Conservation (phyloP, 2,113 vertebrate genomes). For the Pao palembangensis region DNA sequence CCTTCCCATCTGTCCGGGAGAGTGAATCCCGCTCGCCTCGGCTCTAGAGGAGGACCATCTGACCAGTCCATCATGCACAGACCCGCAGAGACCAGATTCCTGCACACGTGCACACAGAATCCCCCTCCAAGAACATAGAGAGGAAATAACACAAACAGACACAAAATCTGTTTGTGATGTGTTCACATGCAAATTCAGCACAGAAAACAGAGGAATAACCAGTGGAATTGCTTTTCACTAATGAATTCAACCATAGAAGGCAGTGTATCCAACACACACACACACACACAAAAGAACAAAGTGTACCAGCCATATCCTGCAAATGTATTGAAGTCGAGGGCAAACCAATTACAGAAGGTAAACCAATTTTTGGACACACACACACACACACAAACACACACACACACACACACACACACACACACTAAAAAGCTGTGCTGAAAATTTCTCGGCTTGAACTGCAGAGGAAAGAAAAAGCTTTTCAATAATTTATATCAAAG, state of each 20-base stretch:
- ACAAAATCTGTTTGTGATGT: constrained; percentile 1
- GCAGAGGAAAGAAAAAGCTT: constrained; percentile 18
- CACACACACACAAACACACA: constrained; percentile 7
- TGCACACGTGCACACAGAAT: constrained; percentile 1
- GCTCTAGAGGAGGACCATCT: constrained; percentile 53
- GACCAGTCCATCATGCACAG: constrained; percentile 36
- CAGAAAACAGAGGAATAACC: neutral
- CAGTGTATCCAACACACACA: constrained; percentile 6
- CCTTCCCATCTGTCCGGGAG: constrained; percentile 57
- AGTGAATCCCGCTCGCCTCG: constrained; percentile 34
- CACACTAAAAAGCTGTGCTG: constrained; percentile 9
- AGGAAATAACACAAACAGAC: neutral
- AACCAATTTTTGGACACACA: constrained; percentile 15
- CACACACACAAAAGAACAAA: neutral
- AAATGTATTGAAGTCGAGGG: constrained; percentile 32
- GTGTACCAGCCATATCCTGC: constrained; percentile 15
- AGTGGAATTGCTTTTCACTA: neutral
- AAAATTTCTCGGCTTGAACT: constrained; percentile 19
- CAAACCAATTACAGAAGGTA: constrained; percentile 46
- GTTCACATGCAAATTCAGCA: constrained; percentile 16
- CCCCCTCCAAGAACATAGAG: neutral
- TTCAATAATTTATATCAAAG: constrained; percentile 28
- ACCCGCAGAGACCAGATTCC: constrained; percentile 6
- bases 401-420: constrained; percentile 6
- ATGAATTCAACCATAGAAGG: too few relatives aligned